These are phyloP conservation scores for Siniperca chuatsi DNA, from an alignment of 2,113 vertebrate genomes.

Conservation along the genomic window DNA sequence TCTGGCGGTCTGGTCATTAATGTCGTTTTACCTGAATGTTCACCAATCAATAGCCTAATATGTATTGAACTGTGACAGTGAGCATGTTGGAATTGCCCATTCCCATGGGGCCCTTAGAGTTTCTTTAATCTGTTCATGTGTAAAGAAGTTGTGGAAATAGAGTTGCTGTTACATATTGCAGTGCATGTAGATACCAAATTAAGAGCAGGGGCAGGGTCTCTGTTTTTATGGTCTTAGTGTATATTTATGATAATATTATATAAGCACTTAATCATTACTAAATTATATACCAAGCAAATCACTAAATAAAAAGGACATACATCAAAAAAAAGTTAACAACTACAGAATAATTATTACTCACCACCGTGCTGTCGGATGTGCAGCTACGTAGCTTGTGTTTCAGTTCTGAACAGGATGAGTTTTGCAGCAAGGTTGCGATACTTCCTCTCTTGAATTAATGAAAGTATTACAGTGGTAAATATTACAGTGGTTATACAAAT, in stretches of 20 bases:
- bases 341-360: conserved; percentile 45
- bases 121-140: not conserved
- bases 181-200: not conserved
- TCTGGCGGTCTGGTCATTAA: not conserved
- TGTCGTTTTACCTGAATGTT: not conserved
- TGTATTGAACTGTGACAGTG: not conserved
- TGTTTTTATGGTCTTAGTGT: not conserved
- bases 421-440: conserved; percentile 22
- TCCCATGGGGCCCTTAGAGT: not conserved
- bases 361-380: conserved; percentile 33
- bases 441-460: conserved; percentile 38
- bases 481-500: too few relatives aligned
- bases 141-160: not conserved
- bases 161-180: not conserved
- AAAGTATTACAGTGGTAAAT: conserved; percentile 10
- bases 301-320: not conserved
- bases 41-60: not conserved
- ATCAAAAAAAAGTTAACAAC: not conserved
- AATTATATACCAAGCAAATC: not conserved
- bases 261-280: not conserved
- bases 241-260: not conserved
- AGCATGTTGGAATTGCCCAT: not conserved
- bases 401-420: conserved; percentile 27
- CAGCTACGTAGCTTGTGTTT: conserved; percentile 17
- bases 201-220: not conserved